Base-by-base conservation (phyloP, 2,888 invertebrate genomes). In the Polia nebulosa region DNA sequence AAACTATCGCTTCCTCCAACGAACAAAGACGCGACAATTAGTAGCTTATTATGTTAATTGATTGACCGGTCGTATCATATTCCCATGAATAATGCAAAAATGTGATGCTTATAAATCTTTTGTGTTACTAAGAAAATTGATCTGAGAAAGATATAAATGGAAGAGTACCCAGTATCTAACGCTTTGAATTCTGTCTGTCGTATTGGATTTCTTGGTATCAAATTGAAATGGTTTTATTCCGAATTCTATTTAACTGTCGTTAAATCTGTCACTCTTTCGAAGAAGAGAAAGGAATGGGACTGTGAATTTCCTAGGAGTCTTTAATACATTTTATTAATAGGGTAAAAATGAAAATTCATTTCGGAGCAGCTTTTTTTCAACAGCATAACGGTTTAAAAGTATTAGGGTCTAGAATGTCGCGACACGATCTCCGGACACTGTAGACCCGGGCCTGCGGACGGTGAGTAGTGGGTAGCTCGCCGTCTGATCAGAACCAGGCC, bases 1-100 rank as follows among this genome's bases (percentile, higher is more conserved):
- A 27, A 68, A 53, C 51, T 55, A 65, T 68, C 36, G 49, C 45
- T 77, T 75, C 77, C 76, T 79, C 3, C 55, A 66, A 39, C 20
- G 32, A 66, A 76, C 62, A 80, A 80, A 68, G 66, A 65, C 4
- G 29, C 36, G 3, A 22, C 15, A 9, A 36, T 39, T 65, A 52
- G 65, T 74, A 22, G 27, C 8, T n/a, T 22, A 72, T 8, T 32
- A 59, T 63, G 27, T 25, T 36, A 25, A 78, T 55, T 44, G 39
- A 51, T 59, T 56, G 13, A 25, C 20, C 44, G 0, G 6, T 44
- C 36, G 25, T 13, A 7, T 25, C 3, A 39, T 47, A 17, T 34
- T 25, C 25, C 32, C 8, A 25, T 39, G 17, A 39, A 41, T 55
- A 29, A 39, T 25, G 20, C 17, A 41, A 22, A 52, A 2, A 32